Percentiles rank a stretch among this genome's conserved stretches.
phyloP scores from a whole-genome alignment of 2,113 vertebrate species.

The Cryptoleucopteryx plumbea region DNA sequence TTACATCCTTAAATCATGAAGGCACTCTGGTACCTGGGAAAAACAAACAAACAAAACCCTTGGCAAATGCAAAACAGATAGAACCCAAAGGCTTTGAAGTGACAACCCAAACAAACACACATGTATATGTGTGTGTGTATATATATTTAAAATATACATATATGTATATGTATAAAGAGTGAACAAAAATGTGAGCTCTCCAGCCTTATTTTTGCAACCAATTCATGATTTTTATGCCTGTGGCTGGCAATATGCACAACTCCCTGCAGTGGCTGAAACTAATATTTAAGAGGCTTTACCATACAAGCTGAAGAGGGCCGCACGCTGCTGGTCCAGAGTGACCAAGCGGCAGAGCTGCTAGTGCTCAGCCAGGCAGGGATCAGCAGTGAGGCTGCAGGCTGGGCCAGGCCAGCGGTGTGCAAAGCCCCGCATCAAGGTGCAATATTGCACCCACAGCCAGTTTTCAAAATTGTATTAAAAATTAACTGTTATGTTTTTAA shows the following conservation, averaged over 20 bases:
- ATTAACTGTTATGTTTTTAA: background rate
- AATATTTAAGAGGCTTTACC: background rate
- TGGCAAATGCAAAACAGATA: background rate
- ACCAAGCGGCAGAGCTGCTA: accelerated
- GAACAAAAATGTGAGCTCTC: background rate
- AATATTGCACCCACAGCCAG: background rate
- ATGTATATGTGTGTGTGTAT: accelerated
- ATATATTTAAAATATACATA: too few relatives aligned
- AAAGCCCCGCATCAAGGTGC: background rate
- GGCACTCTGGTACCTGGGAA: background rate
- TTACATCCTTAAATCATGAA: background rate
- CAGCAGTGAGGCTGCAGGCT: background rate
- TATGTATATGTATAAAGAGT: background rate
- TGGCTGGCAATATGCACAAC: background rate
- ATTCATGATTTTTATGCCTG: background rate
- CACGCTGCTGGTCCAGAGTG: background rate
- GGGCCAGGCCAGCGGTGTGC: background rate
- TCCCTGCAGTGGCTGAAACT: background rate
- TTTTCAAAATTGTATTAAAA: background rate
- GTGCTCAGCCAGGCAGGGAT: background rate
- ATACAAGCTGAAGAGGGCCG: background rate
- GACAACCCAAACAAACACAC: background rate
- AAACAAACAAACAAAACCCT: background rate
- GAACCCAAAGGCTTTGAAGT: background rate
- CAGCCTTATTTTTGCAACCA: background rate